Percentiles rank a stretch among this genome's conserved stretches.
These are phyloP conservation scores for Otolemur crassicaudatus DNA, from an alignment of 2,797 vertebrate genomes.

Conservation along the genomic window DNA sequence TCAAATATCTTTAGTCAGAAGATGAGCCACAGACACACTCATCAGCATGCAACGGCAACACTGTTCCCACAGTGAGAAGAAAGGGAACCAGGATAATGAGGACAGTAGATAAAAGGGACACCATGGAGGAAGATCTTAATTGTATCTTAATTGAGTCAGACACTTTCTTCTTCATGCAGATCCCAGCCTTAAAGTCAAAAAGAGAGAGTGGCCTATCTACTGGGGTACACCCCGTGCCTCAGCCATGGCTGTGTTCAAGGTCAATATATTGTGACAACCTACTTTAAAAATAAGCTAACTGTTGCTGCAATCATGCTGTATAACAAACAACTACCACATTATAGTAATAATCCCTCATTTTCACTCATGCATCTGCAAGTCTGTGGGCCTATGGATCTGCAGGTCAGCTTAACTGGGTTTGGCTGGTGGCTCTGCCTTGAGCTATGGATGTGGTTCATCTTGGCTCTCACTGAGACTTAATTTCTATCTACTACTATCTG, in stretches of 20 bases:
- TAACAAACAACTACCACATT: background rate
- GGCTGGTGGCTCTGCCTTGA: background rate
- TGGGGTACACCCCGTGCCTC: background rate
- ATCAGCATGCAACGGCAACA: conserved; percentile 63
- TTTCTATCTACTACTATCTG: background rate
- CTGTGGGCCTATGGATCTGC: background rate
- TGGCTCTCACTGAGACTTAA: background rate
- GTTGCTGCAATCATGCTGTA: background rate
- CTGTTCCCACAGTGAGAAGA: conserved; percentile 53
- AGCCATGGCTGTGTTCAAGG: background rate
- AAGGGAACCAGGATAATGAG: conserved; percentile 66
- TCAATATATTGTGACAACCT: background rate
- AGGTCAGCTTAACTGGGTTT: background rate
- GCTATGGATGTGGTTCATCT: background rate
- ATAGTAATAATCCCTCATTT: background rate
- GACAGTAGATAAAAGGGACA: conserved; percentile 67
- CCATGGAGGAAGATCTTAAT: conserved; percentile 64
- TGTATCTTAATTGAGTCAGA: conserved; percentile 76
- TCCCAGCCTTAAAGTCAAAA: conserved; percentile 43
- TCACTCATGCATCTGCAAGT: background rate
- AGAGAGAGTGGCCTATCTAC: conserved; percentile 25
- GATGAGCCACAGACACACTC: conserved; percentile 62
- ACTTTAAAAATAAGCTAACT: background rate
- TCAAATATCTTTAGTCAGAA: conserved; percentile 60
- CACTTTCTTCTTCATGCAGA: conserved; percentile 60